These are phyloP conservation scores for Acanthosepion pharaonis DNA, from an alignment of 2,888 invertebrate species.

Conservation along the genomic window DNA sequence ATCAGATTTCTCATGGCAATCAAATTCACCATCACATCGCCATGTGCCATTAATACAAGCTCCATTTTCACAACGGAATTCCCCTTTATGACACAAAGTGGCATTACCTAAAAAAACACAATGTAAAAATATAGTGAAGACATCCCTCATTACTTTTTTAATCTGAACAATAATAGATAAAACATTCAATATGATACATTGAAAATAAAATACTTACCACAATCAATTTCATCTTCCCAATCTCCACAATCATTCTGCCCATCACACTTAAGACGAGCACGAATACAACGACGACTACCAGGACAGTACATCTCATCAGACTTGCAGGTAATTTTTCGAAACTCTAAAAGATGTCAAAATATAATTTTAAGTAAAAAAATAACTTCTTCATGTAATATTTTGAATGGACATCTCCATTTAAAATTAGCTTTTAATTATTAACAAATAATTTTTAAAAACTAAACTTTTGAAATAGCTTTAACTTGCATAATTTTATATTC, in stretches of 20 bases:
- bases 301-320: constrained; percentile 44
- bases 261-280: constrained; percentile 79
- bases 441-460: too few species aligned
- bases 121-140: neutral
- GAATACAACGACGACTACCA: constrained; percentile 62
- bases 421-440: too few species aligned
- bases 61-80: constrained; percentile 69
- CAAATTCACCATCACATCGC: constrained; percentile 96
- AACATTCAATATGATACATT: neutral
- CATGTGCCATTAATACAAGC: constrained; percentile 80
- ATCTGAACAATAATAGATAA: neutral
- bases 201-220: constrained; percentile 56
- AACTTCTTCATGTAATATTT: too few species aligned
- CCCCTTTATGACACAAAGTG: constrained; percentile 61
- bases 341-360: constrained; percentile 35
- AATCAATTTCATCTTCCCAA: constrained; percentile 73
- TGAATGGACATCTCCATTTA: too few species aligned
- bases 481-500: too few species aligned
- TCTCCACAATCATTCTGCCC: constrained; percentile 89
- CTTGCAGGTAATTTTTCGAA: constrained; percentile 37
- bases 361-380: neutral
- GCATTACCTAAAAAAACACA: neutral
- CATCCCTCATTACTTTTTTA: too few species aligned
- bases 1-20: constrained; percentile 97
- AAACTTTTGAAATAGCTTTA: too few species aligned